Percentiles rank a stretch among this genome's conserved stretches.
Evolutionary conservation across 2,797 vertebrate species (phyloP).

Genomic region (Cryptoblepharus egeriae): DNA sequence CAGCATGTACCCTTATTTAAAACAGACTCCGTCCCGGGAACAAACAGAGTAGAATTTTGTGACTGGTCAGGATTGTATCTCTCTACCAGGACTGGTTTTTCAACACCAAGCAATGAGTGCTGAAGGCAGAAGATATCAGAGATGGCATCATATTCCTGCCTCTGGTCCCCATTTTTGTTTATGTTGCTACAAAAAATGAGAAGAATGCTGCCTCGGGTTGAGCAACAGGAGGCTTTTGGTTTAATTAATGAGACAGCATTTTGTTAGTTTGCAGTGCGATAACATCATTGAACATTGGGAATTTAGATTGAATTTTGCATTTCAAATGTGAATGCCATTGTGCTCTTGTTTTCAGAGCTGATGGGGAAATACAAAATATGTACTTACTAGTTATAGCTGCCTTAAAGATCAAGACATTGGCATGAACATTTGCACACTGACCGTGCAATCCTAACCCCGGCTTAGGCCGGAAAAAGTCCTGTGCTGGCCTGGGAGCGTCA

Average conservation of each 20-base stretch:
- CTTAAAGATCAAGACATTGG: background rate
- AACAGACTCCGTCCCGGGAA: background rate
- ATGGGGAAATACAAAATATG: background rate
- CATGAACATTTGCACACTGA: background rate
- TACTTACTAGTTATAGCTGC: background rate
- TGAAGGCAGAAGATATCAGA: background rate
- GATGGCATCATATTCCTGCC: background rate
- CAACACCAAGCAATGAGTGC: background rate
- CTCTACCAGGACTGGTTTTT: too few species aligned
- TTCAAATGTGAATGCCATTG: background rate
- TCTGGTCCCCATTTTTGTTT: background rate
- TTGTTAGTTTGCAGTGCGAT: background rate
- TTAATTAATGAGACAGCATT: background rate
- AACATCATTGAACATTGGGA: background rate
- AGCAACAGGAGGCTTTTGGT: background rate
- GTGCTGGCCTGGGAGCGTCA: too few species aligned
- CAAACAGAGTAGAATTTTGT: background rate
- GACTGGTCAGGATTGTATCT: background rate
- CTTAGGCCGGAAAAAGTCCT: too few species aligned
- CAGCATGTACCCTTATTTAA: slow-evolving; percentile 1
- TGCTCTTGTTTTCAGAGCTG: background rate
- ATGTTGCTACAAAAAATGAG: background rate
- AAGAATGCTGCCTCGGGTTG: background rate
- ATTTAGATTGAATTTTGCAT: background rate
- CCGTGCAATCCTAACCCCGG: too few species aligned